Conservation (phyloP, 2,888 invertebrate species). For the Alloscopus bannaensis region DNA sequence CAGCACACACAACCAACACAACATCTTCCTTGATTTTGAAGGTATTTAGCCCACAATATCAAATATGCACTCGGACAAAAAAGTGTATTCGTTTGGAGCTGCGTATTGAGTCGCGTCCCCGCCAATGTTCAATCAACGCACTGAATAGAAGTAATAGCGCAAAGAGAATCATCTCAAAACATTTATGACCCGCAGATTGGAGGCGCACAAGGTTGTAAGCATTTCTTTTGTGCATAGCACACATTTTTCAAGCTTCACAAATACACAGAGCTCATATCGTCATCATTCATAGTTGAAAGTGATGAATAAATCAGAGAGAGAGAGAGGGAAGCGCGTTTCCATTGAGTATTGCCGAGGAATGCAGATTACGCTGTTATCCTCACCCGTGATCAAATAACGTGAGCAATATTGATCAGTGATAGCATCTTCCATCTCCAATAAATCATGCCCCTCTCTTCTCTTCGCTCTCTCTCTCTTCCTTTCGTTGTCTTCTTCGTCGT, state of each 20-base stretch:
- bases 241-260: not conserved
- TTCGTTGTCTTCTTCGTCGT: conserved; percentile 1
- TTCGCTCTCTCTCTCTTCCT: conserved; percentile 13
- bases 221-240: not conserved
- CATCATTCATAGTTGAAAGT: conserved; percentile 65
- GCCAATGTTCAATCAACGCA: too few species aligned
- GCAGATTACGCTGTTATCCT: conserved; percentile 67
- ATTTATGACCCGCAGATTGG: too few species aligned
- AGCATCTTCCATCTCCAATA: conserved; percentile 65
- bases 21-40: too few species aligned
- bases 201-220: too few species aligned
- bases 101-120: too few species aligned
- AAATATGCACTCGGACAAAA: too few species aligned
- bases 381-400: conserved; percentile 66
- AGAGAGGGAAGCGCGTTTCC: too few species aligned
- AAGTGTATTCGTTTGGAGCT: too few species aligned
- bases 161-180: too few species aligned
- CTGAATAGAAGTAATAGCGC: too few species aligned
- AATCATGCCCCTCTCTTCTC: conserved; percentile 57
- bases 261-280: conserved; percentile 37
- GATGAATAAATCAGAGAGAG: conserved; percentile 65
- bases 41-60: too few species aligned
- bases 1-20: too few species aligned
- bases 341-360: conserved; percentile 67
- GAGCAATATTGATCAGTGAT: conserved; percentile 66